phyloP scores from a whole-genome alignment of 1,140 invertebrate species.

The Brachionus sp. region DNA sequence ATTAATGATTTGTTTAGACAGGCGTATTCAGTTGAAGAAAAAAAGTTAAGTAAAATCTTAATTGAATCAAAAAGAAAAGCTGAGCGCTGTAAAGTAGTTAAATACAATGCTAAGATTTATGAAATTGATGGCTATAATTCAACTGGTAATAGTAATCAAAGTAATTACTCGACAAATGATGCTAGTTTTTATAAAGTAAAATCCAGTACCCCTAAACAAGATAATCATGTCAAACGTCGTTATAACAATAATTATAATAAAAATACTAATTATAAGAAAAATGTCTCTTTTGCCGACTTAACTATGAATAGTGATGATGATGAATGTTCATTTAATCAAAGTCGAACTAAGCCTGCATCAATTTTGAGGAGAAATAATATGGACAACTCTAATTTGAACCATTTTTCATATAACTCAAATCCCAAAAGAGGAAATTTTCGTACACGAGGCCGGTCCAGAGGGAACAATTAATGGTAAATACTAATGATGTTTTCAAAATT shows the following conservation, averaged over 20 bases:
- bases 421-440: neutral
- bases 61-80: neutral
- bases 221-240: neutral
- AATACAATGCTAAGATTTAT: neutral
- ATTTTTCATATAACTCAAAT: neutral
- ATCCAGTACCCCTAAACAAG: neutral
- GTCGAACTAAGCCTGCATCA: neutral
- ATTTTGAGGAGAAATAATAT: neutral
- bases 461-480: conserved; percentile 4
- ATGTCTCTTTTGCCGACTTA: neutral
- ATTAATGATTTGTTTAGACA: neutral
- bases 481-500: neutral
- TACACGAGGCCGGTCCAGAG: neutral
- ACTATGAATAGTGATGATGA: neutral
- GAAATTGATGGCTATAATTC: neutral
- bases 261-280: neutral
- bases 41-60: neutral
- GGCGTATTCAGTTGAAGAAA: neutral
- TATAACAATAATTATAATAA: neutral
- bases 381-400: neutral
- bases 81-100: neutral
- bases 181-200: neutral
- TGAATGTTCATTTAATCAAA: neutral
- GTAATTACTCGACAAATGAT: neutral
- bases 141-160: neutral